Evolutionary conservation across 2,113 vertebrate species (phyloP), one percentile per base, ranked within the genome.

Genomic region (Myodes glareolus): DNA sequence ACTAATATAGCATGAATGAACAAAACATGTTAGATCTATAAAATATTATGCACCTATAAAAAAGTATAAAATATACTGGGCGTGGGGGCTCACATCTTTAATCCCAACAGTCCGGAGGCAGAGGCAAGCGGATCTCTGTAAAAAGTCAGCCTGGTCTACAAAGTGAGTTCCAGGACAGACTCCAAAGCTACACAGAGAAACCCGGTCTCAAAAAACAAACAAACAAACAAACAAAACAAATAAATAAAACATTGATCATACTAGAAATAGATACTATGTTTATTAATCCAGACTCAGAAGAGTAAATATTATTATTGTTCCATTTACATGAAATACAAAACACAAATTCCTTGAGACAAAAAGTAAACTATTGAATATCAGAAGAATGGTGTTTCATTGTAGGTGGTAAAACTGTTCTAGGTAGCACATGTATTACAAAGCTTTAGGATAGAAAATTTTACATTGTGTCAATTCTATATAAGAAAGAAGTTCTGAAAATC

Each of bases 311-410:
- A 27, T 25, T 65, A 39, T 77, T n/a, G 91, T 82, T 86, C 73
- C 50, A 92, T 61, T 90, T 81, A 87, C 39, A 84, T 85, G 25
- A 91, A 76, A 76, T 96, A 31, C 13, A 70, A 92, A 13, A 95
- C 10, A 29, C 42, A 82, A 65, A 94, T 77, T 36, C 45, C 78
- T 12, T 63, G 61, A 63, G 9, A 94, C 45, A 86, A 27, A 31
- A 77, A 50, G 31, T 8, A 75, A 29, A 61, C 39, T 36, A 78
- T 23, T 88, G 33, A 65, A 33, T 75, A 55, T 27, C 33, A 78
- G 16, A 76, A 12, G 9, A 36, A 91, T 5, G 1, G 27, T 27
- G 55, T 73, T 91, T 73, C 10, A 25, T 52, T 65, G 25, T 39
- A 45, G n/a, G 9, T 45, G 25, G 47, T 21, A 39, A 12, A 93